These are phyloP conservation scores for Drosophila setosimentum DNA, from an alignment of 2,888 invertebrate genomes.

Conservation along the genomic window DNA sequence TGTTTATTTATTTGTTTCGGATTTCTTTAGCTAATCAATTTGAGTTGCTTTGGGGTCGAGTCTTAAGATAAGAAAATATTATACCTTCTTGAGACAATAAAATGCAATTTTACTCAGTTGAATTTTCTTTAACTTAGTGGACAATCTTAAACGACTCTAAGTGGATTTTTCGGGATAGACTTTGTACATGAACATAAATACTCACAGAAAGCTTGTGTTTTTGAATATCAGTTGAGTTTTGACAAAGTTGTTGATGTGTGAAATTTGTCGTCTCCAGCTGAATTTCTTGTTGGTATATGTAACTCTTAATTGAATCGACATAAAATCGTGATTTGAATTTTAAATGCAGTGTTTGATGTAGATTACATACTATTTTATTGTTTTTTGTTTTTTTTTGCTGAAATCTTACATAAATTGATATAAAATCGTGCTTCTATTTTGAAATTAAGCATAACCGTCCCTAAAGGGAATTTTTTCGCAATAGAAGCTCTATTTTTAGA, in stretches of 20 bases:
- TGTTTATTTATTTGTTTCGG: not conserved
- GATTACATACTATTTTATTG: not conserved
- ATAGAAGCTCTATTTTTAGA: no score
- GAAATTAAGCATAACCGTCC: not conserved
- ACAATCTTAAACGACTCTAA: not conserved
- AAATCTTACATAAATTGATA: not conserved
- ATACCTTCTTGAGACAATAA: not conserved
- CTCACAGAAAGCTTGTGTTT: no score
- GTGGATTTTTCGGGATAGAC: not conserved
- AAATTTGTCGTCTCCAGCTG: not conserved
- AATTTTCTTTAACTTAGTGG: not conserved
- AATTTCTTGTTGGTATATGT: not conserved
- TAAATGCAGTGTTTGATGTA: not conserved
- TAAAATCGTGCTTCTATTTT: not conserved
- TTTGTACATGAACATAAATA: no score
- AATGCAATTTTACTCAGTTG: no score
- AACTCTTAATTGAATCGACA: not conserved
- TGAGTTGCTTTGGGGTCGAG: not conserved
- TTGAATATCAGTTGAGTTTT: not conserved
- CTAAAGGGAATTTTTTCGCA: not conserved
- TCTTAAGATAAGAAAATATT: not conserved
- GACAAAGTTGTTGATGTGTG: not conserved
- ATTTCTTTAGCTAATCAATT: not conserved
- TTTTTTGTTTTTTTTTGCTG: not conserved
- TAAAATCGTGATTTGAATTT: not conserved